phyloP scores from a whole-genome alignment of 2,888 invertebrate genomes.

The Notodonta dromedarius region DNA sequence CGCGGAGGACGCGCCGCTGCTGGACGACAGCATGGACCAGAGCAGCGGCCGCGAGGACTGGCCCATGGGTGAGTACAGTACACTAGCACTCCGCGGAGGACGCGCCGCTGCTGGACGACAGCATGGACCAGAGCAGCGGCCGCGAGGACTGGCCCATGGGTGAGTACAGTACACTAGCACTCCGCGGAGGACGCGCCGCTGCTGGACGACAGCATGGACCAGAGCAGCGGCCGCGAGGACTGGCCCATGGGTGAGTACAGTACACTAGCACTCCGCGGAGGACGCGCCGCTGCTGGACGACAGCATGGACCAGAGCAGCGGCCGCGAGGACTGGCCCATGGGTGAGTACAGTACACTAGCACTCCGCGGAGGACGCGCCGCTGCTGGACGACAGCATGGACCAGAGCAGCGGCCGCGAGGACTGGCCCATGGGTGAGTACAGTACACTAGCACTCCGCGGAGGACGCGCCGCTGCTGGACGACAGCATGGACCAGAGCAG shows the following conservation, averaged over 20 bases:
- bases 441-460: no score
- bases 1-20: slow-evolving; percentile 12
- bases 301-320: slow-evolving; percentile 19
- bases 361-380: slow-evolving; percentile 7
- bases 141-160: slow-evolving; percentile 37
- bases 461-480: slow-evolving; percentile 13
- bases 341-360: slow-evolving; percentile 22
- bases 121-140: slow-evolving; percentile 18
- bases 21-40: slow-evolving; percentile 18
- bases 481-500: slow-evolving; percentile 20
- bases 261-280: no score
- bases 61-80: slow-evolving; percentile 30
- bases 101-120: slow-evolving; percentile 14
- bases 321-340: slow-evolving; percentile 31
- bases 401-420: slow-evolving; percentile 20
- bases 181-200: slow-evolving; percentile 16
- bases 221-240: slow-evolving; percentile 21
- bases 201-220: slow-evolving; percentile 18
- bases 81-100: slow-evolving; percentile 11
- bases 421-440: slow-evolving; percentile 37
- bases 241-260: slow-evolving; percentile 36
- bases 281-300: slow-evolving; percentile 15
- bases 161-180: slow-evolving; percentile 9
- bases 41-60: slow-evolving; percentile 29
- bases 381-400: slow-evolving; percentile 20